These are phyloP conservation scores for Lutjanus campechanus DNA, from an alignment of 2,797 vertebrate species.

Conservation along the genomic window DNA sequence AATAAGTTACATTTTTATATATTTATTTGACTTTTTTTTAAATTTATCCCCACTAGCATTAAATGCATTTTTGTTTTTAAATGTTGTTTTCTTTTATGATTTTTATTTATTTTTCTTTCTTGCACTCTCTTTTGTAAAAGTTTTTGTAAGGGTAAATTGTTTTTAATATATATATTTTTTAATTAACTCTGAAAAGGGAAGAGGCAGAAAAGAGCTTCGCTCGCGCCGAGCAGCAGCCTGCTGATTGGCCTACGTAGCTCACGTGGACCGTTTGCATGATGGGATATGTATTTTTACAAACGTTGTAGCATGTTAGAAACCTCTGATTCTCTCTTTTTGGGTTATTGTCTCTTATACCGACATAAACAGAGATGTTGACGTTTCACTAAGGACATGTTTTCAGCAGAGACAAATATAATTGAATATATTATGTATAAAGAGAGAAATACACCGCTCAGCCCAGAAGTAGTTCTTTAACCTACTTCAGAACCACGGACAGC, in stretches of 20 bases:
- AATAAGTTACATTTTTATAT: no score
- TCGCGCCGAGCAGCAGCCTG: neutral
- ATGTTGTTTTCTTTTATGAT: no score
- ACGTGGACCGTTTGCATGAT: conserved; percentile 43
- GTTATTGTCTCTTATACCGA: neutral
- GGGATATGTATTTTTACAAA: conserved; percentile 63
- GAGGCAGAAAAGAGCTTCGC: rapidly evolving
- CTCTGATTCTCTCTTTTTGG: neutral
- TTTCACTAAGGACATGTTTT: no score
- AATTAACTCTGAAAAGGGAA: no score
- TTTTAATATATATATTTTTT: no score
- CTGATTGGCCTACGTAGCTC: conserved; percentile 57
- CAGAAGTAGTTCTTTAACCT: neutral
- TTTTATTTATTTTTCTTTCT: no score
- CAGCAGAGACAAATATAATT: rapidly evolving
- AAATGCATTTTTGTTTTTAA: no score
- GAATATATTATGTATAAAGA: rapidly evolving
- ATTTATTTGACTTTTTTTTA: no score
- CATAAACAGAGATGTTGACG: neutral
- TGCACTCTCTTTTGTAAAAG: no score
- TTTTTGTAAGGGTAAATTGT: no score
- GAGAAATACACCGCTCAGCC: rapidly evolving
- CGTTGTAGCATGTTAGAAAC: conserved; percentile 29
- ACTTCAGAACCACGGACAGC: conserved; percentile 87
- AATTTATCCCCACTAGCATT: no score